Conservation (phyloP, 2,797 vertebrate genomes). For the Limosa lapponica region DNA sequence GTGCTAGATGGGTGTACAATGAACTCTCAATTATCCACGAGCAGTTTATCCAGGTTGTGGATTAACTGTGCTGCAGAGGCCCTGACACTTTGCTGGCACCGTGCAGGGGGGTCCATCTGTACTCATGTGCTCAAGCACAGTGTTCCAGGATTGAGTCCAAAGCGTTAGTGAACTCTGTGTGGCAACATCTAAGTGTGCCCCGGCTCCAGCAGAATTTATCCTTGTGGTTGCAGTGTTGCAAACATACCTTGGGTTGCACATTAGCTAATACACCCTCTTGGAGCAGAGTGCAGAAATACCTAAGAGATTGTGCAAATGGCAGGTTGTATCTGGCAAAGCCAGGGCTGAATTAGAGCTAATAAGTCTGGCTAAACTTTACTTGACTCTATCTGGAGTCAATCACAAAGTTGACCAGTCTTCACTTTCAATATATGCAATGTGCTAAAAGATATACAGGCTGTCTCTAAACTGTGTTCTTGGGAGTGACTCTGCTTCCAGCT, state of each 20-base stretch:
- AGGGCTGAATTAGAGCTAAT: neutral
- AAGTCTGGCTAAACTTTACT: conserved; percentile 37
- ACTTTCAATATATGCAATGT: neutral
- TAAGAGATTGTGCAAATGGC: conserved; percentile 37
- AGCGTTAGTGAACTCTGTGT: conserved; percentile 2
- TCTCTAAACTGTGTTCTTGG: neutral
- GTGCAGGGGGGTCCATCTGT: neutral
- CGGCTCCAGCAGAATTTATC: neutral
- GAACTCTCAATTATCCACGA: neutral
- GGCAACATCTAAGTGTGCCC: neutral
- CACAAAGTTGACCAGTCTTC: conserved; percentile 27
- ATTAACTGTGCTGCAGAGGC: conserved; percentile 14
- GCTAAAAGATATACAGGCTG: conserved; percentile 6
- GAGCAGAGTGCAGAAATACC: conserved; percentile 57
- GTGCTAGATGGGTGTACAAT: conserved; percentile 15
- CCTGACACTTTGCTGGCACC: conserved; percentile 45
- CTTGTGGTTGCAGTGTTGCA: conserved; percentile 37
- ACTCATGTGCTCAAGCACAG: neutral
- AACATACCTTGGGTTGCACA: conserved; percentile 46
- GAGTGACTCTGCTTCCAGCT: neutral
- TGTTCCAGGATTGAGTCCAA: conserved; percentile 36
- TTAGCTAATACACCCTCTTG: conserved; percentile 47
- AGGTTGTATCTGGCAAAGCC: conserved; percentile 47
- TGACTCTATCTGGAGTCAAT: conserved; percentile 56
- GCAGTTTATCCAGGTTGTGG: conserved; percentile 14